Base-by-base conservation (phyloP, 2,888 invertebrate genomes). In the Erynnis tages region DNA sequence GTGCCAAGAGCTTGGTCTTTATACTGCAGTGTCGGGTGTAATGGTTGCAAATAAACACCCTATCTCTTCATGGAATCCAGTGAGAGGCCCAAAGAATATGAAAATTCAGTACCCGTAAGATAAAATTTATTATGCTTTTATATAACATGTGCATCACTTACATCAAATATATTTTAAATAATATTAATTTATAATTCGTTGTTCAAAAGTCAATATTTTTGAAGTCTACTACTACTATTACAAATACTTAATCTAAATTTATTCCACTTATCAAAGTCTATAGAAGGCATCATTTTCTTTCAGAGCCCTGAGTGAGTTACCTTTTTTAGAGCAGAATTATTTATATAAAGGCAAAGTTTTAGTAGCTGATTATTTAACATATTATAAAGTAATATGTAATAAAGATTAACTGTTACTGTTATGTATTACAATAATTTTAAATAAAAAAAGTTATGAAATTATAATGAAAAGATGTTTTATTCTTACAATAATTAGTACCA, bases 51-150 rank as follows among this genome's bases (percentile, higher is more conserved):
- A 96, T 77, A 85, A 90, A 68, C 87, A 91, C 16, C 94, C 93
- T 10, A 88, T 93, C 1, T 91, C 91, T 8, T 93, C 92, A 23
- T 95, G 95, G 95, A 94, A 93, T 79, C 94, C 94, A 48, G 92
- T 95, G 0, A 91, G 91, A 62, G 93, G 92, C 1, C 88, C 90
- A 11, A 90, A 88, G 61, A 82, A 78, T 59, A 82, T 79, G 79
- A 85, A 66, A 59, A 67, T 86, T 46, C 69, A 76, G 58, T 90
- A 87, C 65, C 90, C 86, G 90, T 90, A 65, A 73, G 89, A 41
- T 27, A 5, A 60, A 48, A 49, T 4, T 38, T 14, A 17, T 35
- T 30, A 30, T 6, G n/a, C 5, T 13, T 0, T 30, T 6, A 13
- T 21, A 5, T 21, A 21, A n/a, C n/a, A n/a, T n/a, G n/a, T 21